These are phyloP conservation scores for Hypolimnas misippus DNA, from an alignment of 2,888 invertebrate species.

Conservation along the genomic window DNA sequence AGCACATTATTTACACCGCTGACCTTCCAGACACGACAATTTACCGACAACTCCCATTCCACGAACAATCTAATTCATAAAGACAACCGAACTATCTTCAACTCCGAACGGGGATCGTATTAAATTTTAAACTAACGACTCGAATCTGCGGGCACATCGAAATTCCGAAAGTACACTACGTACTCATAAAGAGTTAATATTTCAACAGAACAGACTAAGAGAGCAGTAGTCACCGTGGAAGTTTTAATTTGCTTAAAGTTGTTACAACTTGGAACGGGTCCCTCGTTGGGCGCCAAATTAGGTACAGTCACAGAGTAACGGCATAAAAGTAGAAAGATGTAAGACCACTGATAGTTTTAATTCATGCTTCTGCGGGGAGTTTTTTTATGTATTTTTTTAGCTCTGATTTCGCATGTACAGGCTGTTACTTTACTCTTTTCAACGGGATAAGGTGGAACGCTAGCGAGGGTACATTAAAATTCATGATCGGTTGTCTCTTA, in stretches of 20 bases:
- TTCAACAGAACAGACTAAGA: constrained; percentile 75
- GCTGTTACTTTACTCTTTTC: constrained; percentile 38
- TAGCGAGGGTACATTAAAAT: constrained; percentile 47
- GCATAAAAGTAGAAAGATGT: constrained; percentile 60
- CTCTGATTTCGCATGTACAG: constrained; percentile 54
- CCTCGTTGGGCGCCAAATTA: constrained; percentile 80
- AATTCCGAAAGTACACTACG: constrained; percentile 70
- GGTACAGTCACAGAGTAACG: constrained; percentile 63
- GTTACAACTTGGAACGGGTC: constrained; percentile 81
- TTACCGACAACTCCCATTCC: constrained; percentile 34
- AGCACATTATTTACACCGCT: constrained; percentile 28
- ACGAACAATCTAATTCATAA: constrained; percentile 36
- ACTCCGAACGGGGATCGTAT: constrained; percentile 62
- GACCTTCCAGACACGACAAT: constrained; percentile 32
- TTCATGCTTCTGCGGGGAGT: constrained; percentile 64
- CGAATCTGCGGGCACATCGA: constrained; percentile 60
- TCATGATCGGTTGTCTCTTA: constrained; percentile 49
- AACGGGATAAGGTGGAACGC: constrained; percentile 37
- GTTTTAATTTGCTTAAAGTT: constrained; percentile 84
- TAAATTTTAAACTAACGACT: constrained; percentile 75
- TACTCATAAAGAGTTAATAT: constrained; percentile 82
- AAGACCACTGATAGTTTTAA: constrained; percentile 75
- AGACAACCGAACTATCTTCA: constrained; percentile 57
- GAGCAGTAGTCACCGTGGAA: constrained; percentile 77
- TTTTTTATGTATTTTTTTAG: constrained; percentile 48